Base-by-base conservation (phyloP, 2,888 invertebrate species). In the Agrilus cyanescens region DNA sequence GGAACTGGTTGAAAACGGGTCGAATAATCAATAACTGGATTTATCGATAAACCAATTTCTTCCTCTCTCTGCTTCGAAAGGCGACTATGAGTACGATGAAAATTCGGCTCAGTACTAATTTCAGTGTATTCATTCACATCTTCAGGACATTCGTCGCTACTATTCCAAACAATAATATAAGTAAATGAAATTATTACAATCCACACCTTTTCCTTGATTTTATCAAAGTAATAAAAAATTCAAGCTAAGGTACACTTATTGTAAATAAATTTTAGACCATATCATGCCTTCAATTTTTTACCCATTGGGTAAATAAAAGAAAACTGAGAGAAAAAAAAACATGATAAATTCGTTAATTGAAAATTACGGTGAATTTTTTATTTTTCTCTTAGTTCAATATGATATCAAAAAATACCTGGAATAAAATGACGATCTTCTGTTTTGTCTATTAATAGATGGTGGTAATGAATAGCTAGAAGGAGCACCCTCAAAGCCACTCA, bases 331-430 rank as follows among this genome's bases (percentile, higher is more conserved):
- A n/a, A n/a, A n/a, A n/a, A n/a, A n/a, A n/a, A n/a, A n/a, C n/a
- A n/a, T n/a, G n/a, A n/a, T n/a, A n/a, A n/a, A n/a, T n/a, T n/a
- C n/a, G n/a, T n/a, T n/a, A n/a, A n/a, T n/a, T n/a, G n/a, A n/a
- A n/a, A n/a, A n/a, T n/a, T n/a, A n/a, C n/a, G n/a, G n/a, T n/a
- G n/a, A n/a, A n/a, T n/a, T n/a, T n/a, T n/a, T n/a, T n/a, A n/a
- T n/a, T n/a, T n/a, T n/a, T n/a, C n/a, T n/a, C n/a, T n/a, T n/a
- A n/a, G n/a, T n/a, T n/a, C n/a, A n/a, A n/a, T n/a, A n/a, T n/a
- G n/a, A n/a, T n/a, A n/a, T n/a, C n/a, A n/a, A n/a, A n/a, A 40
- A 13, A 44, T 56, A 62, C 63, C 63, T 65, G 20, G 63, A 62
- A 41, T 62, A 61, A 25, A 32, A 35, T 13, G 46, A 44, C 15